Evolutionary conservation across 2,888 invertebrate genomes (phyloP).

Genomic region (Harmothoe impar): DNA sequence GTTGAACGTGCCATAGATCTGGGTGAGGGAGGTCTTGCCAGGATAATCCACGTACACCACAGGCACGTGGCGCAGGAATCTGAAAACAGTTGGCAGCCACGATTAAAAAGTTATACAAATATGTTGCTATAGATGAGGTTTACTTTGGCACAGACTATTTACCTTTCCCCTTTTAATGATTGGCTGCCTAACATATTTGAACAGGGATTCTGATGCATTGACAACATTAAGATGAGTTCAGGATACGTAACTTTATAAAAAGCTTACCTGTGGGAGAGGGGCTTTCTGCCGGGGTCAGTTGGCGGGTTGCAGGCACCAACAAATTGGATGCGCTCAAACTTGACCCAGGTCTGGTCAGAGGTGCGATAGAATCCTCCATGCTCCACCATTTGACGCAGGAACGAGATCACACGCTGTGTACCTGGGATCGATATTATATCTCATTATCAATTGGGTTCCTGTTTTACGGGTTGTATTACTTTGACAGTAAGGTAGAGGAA

Average conservation of each 20-base stretch:
- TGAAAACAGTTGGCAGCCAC: constrained; percentile 64
- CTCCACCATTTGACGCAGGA: constrained; percentile 97
- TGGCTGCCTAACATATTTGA: too few relatives aligned
- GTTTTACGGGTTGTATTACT: too few relatives aligned
- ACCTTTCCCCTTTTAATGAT: too few relatives aligned
- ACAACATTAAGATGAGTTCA: neutral
- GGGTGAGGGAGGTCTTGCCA: constrained; percentile 96
- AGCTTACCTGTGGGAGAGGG: constrained; percentile 91
- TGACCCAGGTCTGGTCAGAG: constrained; percentile 96
- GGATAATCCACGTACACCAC: constrained; percentile 99
- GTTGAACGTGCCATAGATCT: constrained; percentile 99
- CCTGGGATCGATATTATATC: constrained; percentile 77
- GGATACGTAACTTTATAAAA: too few relatives aligned
- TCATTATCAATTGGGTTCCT: neutral
- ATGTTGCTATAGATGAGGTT: too few relatives aligned
- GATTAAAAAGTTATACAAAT: neutral
- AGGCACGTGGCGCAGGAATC: constrained; percentile 93
- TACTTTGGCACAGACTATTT: too few relatives aligned
- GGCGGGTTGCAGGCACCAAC: constrained; percentile 99
- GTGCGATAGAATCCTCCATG: constrained; percentile 88
- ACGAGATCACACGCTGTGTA: constrained; percentile 98
- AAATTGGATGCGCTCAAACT: constrained; percentile 98
- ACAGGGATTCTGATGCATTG: too few relatives aligned
- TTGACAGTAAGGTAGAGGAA: too few relatives aligned
- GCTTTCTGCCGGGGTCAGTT: constrained; percentile 99